Percentiles rank a stretch among this genome's conserved stretches.
Conservation (phyloP, 2,888 invertebrate species). For the Serripes groenlandicus region DNA sequence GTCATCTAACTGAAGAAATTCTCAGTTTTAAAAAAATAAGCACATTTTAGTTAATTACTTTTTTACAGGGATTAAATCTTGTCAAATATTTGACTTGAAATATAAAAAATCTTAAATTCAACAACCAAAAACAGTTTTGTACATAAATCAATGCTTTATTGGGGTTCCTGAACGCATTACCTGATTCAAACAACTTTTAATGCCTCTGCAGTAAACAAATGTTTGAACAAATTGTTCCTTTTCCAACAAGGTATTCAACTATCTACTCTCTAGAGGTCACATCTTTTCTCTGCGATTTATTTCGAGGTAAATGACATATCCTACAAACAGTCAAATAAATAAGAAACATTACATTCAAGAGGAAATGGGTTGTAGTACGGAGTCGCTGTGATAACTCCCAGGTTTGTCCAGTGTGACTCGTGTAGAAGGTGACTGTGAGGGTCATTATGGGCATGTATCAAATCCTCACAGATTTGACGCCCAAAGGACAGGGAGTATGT, state of each 20-base stretch:
- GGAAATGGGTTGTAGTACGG: constrained; percentile 26
- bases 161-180: neutral
- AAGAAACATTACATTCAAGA: constrained; percentile 1
- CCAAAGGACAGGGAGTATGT: constrained; percentile 47
- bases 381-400: constrained; percentile 42
- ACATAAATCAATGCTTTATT: neutral
- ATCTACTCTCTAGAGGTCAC: too few species aligned
- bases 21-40: too few species aligned
- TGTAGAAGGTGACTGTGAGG: constrained; percentile 75
- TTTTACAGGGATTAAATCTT: too few species aligned
- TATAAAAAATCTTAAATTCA: neutral
- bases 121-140: neutral
- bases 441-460: constrained; percentile 73
- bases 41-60: neutral
- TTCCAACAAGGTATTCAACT: too few species aligned
- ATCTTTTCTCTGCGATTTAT: too few species aligned
- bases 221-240: too few species aligned
- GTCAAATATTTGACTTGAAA: too few species aligned
- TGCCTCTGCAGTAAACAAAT: too few species aligned
- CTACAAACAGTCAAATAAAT: too few species aligned
- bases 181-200: too few species aligned
- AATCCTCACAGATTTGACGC: constrained; percentile 48
- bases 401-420: constrained; percentile 51
- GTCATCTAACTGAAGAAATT: too few species aligned
- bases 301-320: too few species aligned